Conservation (phyloP, 2,113 vertebrate species). For the Myrmecobius fasciatus region DNA sequence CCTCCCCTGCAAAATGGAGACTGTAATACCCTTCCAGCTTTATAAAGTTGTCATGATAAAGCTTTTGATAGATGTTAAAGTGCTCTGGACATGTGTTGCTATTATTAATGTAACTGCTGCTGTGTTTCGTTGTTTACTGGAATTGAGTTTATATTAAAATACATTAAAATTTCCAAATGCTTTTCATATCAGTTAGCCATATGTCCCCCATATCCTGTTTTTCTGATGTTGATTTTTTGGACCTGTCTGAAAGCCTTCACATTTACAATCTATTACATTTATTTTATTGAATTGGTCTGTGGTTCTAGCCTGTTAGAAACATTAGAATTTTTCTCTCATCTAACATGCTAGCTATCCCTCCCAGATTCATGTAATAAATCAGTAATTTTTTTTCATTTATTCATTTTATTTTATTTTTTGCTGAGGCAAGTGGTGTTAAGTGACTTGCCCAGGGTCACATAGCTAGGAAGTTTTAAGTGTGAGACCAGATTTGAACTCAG, state of each 20-base stretch:
- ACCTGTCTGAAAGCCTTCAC: not conserved
- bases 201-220: not conserved
- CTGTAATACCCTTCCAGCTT: not conserved
- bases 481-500: too few relatives aligned
- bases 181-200: not conserved
- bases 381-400: not conserved
- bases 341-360: not conserved
- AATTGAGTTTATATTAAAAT: not conserved
- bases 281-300: not conserved
- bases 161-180: not conserved
- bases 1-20: not conserved
- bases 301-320: not conserved
- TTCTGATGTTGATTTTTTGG: not conserved
- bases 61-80: not conserved
- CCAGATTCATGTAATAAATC: not conserved
- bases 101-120: not conserved
- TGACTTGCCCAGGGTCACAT: too few relatives aligned
- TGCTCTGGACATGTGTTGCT: not conserved
- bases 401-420: too few relatives aligned
- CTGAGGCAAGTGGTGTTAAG: too few relatives aligned
- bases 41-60: not conserved
- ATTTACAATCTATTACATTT: not conserved
- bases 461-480: too few relatives aligned
- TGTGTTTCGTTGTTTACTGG: not conserved
- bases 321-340: not conserved